These are phyloP conservation scores for Xiphophorus hellerii DNA, from an alignment of 2,113 vertebrate species.

Conservation along the genomic window DNA sequence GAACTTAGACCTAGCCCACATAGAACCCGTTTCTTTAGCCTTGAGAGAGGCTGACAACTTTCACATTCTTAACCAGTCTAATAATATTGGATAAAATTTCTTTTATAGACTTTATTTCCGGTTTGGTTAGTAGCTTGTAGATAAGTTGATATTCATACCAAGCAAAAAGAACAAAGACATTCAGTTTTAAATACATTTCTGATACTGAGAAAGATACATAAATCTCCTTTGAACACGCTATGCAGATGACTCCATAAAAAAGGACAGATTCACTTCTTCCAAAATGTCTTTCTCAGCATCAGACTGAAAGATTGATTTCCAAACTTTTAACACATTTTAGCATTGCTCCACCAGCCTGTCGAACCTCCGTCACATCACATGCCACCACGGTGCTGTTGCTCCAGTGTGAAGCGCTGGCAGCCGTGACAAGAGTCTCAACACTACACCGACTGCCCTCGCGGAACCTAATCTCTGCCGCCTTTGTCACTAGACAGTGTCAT, in stretches of 20 bases:
- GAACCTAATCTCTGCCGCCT: constrained; percentile 47
- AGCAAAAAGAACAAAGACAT: too few species aligned
- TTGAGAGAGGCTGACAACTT: too few species aligned
- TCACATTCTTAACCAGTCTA: too few species aligned
- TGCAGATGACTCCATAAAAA: not conserved
- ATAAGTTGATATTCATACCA: too few species aligned
- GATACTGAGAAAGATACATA: too few species aligned
- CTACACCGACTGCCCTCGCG: not conserved
- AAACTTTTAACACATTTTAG: not conserved
- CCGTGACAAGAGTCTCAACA: constrained; percentile 21
- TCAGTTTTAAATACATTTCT: too few species aligned
- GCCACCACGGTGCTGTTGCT: not conserved
- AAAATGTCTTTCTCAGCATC: not conserved
- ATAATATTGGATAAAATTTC: too few species aligned
- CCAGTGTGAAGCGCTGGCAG: constrained; percentile 34
- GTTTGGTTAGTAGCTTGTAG: too few species aligned
- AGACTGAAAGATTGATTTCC: not conserved
- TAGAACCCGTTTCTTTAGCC: too few species aligned
- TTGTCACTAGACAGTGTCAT: constrained; percentile 58
- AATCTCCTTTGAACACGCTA: too few species aligned
- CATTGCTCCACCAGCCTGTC: not conserved
- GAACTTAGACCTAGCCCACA: too few species aligned
- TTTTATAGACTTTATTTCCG: too few species aligned
- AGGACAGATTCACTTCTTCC: not conserved
- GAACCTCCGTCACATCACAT: constrained; percentile 5